Evolutionary conservation across 2,113 vertebrate species (phyloP), one percentile per base, ranked within the genome.

Genomic region (Eclectus roratus): DNA sequence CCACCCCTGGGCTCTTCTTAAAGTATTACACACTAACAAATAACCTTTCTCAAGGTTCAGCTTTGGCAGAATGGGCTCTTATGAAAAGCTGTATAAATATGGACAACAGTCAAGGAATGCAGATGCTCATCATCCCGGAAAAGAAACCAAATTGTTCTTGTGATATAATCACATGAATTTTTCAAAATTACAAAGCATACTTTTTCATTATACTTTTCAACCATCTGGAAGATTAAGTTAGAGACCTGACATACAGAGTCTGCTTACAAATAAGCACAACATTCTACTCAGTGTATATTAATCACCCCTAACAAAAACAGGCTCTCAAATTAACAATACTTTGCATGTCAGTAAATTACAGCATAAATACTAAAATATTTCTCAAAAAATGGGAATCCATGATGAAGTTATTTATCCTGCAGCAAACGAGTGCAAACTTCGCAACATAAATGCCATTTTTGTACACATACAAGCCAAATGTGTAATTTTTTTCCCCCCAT

Each of bases 11-110:
- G 92, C 58, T 72, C 73, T 56, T 95, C 83, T 88, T 52, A 93
- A 97, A 92, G 70, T 85, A 94, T 76, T 93, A 78, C 31, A 81
- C 72, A 79, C 47, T 87, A 80, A 31, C 88, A 94, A 96, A 97
- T 93, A 97, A 97, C 92, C 95, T 96, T 97, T 85, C 87, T 74
- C 90, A 81, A 85, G 69, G 46, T 71, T 85, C 88, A 91, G 90
- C 60, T 92, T 65, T 89, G 76, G 76, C 65, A 83, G 33, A 95
- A 85, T 0, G 2, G 13, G 28, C 56, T 89, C 68, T 88, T 80
- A 85, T 2, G 53, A 88, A 88, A 95, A 93, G 55, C 79, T 80
- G 16, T 43, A 77, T 39, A 31, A 68, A 96, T 91, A 87, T 21
- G 25, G 55, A 52, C 23, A 88, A 60, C 17, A 85, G 15, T 58